Evolutionary conservation across 2,888 invertebrate species (phyloP).

Genomic region (Gymnosoma rotundatum): DNA sequence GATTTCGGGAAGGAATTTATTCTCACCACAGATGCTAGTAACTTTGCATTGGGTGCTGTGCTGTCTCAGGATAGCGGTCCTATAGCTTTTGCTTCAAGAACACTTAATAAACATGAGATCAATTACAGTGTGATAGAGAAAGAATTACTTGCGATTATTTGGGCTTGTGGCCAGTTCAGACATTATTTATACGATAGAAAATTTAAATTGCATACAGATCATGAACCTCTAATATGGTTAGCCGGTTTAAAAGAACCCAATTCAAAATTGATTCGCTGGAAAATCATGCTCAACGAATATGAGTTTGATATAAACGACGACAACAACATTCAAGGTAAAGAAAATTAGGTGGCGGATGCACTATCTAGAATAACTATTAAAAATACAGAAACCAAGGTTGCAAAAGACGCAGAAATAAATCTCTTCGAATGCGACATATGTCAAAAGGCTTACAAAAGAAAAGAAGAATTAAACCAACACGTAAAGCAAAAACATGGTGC

Average conservation of each 20-base stretch:
- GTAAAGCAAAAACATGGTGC: no score
- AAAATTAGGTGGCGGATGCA: slow-evolving; percentile 23
- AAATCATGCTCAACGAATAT: no score
- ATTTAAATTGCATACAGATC: no score
- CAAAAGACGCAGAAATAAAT: no score
- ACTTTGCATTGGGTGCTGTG: background rate
- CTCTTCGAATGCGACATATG: no score
- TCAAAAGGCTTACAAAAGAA: no score
- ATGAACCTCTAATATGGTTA: no score
- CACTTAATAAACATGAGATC: no score
- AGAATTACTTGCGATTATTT: slow-evolving; percentile 1
- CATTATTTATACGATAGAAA: slow-evolving; percentile 11
- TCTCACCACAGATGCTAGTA: slow-evolving; percentile 6
- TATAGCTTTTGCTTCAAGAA: background rate
- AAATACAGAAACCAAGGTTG: no score
- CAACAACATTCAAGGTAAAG: slow-evolving; percentile 31
- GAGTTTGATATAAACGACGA: slow-evolving; percentile 18
- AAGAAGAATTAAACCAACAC: no score
- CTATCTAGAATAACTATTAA: slow-evolving; percentile 5
- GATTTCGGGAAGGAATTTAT: background rate
- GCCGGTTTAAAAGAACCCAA: no score
- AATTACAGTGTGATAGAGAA: slow-evolving; percentile 4
- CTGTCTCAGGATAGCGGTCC: background rate
- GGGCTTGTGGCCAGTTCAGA: slow-evolving; percentile 3
- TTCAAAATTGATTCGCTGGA: no score